These are phyloP conservation scores for Promerops cafer DNA, from an alignment of 2,113 vertebrate species.

Conservation along the genomic window DNA sequence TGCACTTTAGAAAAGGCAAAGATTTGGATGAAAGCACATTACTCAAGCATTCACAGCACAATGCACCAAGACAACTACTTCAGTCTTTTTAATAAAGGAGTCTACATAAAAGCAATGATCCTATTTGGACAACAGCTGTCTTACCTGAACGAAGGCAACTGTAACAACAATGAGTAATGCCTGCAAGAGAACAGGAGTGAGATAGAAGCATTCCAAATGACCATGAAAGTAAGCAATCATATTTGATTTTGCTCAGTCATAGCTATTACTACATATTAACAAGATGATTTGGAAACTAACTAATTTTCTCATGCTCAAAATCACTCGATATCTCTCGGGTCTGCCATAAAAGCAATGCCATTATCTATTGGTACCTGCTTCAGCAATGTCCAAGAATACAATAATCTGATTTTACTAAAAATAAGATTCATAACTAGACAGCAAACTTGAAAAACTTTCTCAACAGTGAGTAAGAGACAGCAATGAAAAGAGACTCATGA, in stretches of 20 bases:
- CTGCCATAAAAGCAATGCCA: neutral
- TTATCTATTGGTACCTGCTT: neutral
- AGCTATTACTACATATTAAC: neutral
- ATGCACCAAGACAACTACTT: neutral
- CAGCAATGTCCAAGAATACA: neutral
- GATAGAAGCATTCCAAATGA: neutral
- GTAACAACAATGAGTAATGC: constrained; percentile 98
- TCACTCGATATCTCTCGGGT: accelerated
- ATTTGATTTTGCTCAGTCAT: neutral
- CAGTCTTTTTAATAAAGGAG: neutral
- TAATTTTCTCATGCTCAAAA: neutral
- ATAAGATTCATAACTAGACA: neutral
- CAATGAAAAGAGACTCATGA: neutral
- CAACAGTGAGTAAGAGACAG: neutral
- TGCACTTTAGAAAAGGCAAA: neutral
- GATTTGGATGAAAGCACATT: neutral
- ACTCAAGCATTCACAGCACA: neutral
- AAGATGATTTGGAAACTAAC: neutral
- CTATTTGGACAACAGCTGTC: neutral
- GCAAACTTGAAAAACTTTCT: neutral
- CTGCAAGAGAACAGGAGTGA: constrained; percentile 62
- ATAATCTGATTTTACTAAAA: neutral
- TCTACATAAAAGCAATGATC: neutral
- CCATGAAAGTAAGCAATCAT: neutral
- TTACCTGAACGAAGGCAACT: constrained; percentile 96